Evolutionary conservation across 1,140 invertebrate genomes (phyloP), one percentile per base, ranked within the genome.

Genomic region (Bombyx mandarina): DNA sequence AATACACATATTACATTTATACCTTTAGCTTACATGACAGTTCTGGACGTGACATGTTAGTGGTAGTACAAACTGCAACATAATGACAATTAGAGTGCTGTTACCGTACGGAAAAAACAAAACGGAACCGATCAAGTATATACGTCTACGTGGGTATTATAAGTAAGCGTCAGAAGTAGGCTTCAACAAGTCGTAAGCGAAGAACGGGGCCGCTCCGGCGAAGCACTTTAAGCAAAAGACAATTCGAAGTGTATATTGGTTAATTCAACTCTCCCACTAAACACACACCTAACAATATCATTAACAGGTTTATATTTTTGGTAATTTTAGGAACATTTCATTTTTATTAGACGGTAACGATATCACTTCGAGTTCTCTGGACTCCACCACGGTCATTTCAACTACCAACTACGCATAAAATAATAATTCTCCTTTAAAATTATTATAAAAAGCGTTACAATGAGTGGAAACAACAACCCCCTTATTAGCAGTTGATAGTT

Each of bases 1-100:
- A 85, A 85, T 77, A 86, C 79, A 79, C 79, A 83, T 85, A 87
- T 79, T 79, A 79, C 83, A 84, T 75, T 81, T 84, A 87, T 85
- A 87, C 84, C 84, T 87, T 85, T 87, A 87, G 82, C 84, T 87
- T 85, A 87, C 84, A 87, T 87, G 84, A 87, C 82, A 87, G 79
- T 84, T 87, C 82, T 87, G 84, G 84, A 84, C 81, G 84, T 87
- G 82, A 87, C 82, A 87, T 87, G 84, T 87, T 87, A 87, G 84
- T 87, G 84, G 84, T 82, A 85, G 82, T 82, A 86, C 81, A 87
- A 83, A 87, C 84, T 86, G 84, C 84, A 87, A 87, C 84, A 86
- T 87, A 87, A 87, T 86, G 79, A 87, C 84, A 82, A 87, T 87
- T 87, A 86, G 82, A 84, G 84, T 87, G 84, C 84, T 77, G 82